Evolutionary conservation across 2,888 invertebrate species (phyloP), one percentile per base, ranked within the genome.

Genomic region (Phasia obesa): DNA sequence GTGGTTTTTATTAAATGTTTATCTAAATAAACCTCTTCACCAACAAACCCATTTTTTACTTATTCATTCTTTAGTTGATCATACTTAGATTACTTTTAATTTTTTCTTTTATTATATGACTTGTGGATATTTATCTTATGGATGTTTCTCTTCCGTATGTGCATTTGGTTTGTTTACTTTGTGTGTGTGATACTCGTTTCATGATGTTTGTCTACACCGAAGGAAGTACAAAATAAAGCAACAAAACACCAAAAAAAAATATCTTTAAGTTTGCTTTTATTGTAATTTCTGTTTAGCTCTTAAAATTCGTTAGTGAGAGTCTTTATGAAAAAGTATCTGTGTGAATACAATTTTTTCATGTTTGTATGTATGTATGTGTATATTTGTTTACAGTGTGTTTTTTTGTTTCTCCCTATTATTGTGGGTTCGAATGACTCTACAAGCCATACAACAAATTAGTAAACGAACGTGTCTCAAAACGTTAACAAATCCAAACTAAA

Each of bases 401-500:
- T 55, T 47, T 53, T 38, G 42, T n/a, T 27, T 65, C 77, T 53
- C 73, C 38, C 55, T 77, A 53, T 69, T 71, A 70, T 75, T 65
- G 69, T 75, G 75, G 78, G 79, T 83, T 71, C 83, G 71, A 83
- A 79, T 79, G 79, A 51, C 70, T 79, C 21, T 31, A 65, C 65
- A 75, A 79, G 79, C 70, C 70, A 55, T 60, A 70, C 27, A 70
- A 65, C 53, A 74, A 59, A 53, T 83, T 78, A 83, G 83, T 83
- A 83, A 78, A 57, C 74, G 74, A 82, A 82, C 82, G 78, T 82
- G 82, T 82, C 78, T 82, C 82, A 74, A 75, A 78, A 62, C 83
- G 79, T 83, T 80, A 75, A 80, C 47, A 80, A 80, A 70, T 71
- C 62, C 38, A 38, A 65, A 38, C 9, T n/a, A 57, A 70, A 49